phyloP scores from a whole-genome alignment of 2,888 invertebrate species.

The Lamellibrachia satsuma region DNA sequence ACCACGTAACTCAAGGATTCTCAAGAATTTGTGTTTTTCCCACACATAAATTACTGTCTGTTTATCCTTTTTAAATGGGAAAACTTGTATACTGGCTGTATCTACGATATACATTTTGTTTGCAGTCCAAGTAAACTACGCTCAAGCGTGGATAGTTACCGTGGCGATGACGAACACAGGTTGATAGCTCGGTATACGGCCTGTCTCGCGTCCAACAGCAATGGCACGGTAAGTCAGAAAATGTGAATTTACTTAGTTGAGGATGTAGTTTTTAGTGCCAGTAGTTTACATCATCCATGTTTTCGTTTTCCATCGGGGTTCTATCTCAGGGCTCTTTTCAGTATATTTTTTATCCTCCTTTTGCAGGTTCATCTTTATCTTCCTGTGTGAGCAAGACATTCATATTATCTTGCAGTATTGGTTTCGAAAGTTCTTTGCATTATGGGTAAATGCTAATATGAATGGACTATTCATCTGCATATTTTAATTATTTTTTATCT shows the following conservation, averaged over 20 bases:
- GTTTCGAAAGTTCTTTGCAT: background rate
- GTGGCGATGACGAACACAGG: slow-evolving; percentile 88
- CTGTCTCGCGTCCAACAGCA: slow-evolving; percentile 89
- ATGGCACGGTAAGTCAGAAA: slow-evolving; percentile 72
- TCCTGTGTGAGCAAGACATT: background rate
- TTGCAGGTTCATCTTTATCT: background rate
- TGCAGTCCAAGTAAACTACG: slow-evolving; percentile 37
- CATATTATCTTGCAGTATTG: background rate
- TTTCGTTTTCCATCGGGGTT: background rate
- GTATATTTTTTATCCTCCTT: background rate
- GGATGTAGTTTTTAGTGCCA: background rate
- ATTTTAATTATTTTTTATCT: no score
- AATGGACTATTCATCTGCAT: background rate
- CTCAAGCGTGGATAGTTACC: slow-evolving; percentile 34
- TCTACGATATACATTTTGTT: background rate
- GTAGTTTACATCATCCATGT: background rate
- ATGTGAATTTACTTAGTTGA: background rate
- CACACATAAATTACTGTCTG: background rate
- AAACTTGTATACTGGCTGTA: background rate
- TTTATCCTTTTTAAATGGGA: no score
- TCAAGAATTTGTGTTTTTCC: background rate
- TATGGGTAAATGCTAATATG: background rate
- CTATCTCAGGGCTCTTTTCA: background rate
- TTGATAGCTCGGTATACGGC: slow-evolving; percentile 97
- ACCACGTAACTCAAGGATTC: no score